These are phyloP conservation scores for Ganaspis sp. DNA, from an alignment of 1,140 invertebrate genomes.

Conservation along the genomic window DNA sequence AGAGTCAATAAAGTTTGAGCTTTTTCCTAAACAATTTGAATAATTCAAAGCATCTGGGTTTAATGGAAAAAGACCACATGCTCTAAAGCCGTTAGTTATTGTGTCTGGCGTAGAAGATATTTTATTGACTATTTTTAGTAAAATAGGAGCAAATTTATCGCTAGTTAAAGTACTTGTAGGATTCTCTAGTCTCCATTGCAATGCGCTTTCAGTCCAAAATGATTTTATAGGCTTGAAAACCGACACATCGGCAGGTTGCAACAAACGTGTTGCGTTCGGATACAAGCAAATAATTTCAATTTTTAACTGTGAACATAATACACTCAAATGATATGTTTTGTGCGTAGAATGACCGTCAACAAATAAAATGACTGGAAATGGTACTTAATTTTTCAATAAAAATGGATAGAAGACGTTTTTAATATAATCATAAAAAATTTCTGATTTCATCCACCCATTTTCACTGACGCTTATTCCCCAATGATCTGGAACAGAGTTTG, in stretches of 20 bases:
- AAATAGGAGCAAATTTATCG: neutral
- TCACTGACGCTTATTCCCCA: conserved; percentile 41
- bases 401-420: no score
- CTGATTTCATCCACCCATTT: conserved; percentile 35
- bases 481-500: conserved; percentile 20
- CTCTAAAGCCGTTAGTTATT: neutral
- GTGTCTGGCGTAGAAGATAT: neutral
- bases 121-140: neutral
- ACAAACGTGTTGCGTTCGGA: no score
- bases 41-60: neutral
- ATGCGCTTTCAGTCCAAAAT: neutral
- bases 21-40: neutral
- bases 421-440: neutral
- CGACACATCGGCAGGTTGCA: neutral
- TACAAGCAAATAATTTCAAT: neutral
- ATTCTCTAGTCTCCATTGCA: neutral
- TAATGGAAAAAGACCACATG: neutral
- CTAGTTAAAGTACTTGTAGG: neutral
- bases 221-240: neutral
- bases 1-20: no score
- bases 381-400: neutral
- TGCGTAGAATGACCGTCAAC: neutral
- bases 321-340: neutral
- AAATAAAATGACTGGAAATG: neutral
- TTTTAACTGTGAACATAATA: neutral